phyloP scores from a whole-genome alignment of 23 tunicate genomes.

The Halocynthia aurantium region DNA sequence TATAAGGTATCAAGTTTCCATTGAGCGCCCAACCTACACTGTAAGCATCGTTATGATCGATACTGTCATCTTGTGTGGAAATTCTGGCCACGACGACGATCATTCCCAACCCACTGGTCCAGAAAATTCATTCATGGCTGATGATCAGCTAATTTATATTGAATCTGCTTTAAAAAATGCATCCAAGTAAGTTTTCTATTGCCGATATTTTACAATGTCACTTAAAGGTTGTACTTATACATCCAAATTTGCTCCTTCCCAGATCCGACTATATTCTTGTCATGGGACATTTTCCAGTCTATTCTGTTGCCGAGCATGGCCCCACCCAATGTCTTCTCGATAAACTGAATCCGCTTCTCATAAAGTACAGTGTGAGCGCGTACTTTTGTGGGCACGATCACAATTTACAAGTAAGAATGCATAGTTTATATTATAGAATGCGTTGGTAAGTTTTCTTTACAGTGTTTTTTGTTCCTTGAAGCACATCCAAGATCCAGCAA shows the following conservation, averaged over 20 bases:
- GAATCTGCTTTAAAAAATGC: conserved; percentile 35
- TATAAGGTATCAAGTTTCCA: conserved; percentile 52
- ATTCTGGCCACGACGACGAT: conserved; percentile 35
- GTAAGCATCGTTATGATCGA: conserved; percentile 87
- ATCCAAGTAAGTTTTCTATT: not conserved
- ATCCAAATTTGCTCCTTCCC: not conserved
- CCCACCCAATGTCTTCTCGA: conserved; percentile 75
- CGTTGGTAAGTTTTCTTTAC: not conserved
- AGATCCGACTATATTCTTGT: conserved; percentile 64
- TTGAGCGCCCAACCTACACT: conserved; percentile 40
- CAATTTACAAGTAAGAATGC: conserved; percentile 50
- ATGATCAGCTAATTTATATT: conserved; percentile 51
- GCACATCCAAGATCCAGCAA: conserved; percentile 56
- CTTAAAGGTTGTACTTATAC: too few relatives aligned
- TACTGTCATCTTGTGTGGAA: conserved; percentile 75
- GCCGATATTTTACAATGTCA: too few relatives aligned
- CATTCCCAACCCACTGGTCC: conserved; percentile 56
- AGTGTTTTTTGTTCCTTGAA: conserved; percentile 4
- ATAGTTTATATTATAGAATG: not conserved
- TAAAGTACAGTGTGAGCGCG: conserved; percentile 54
- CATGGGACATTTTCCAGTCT: conserved; percentile 91
- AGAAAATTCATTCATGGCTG: conserved; percentile 12
- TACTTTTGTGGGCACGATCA: conserved; percentile 93
- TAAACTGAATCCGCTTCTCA: conserved; percentile 60
- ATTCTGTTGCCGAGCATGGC: conserved; percentile 95